phyloP scores from a whole-genome alignment of 2,113 vertebrate species.

The Percina caprodes region DNA sequence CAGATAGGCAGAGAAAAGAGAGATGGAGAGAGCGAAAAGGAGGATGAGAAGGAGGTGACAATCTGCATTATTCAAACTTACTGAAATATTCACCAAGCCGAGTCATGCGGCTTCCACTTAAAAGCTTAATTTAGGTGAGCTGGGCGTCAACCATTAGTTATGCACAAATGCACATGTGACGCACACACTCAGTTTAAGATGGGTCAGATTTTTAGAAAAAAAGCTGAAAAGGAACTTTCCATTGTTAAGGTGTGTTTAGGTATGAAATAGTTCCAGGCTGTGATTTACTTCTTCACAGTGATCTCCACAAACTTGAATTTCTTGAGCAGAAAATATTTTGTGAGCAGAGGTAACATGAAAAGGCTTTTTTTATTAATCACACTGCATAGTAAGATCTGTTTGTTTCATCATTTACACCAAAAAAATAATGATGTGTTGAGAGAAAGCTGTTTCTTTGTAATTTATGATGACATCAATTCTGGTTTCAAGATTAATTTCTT shows the following conservation, averaged over 20 bases:
- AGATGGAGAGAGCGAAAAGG: slow-evolving; percentile 14
- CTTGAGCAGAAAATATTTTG: neutral
- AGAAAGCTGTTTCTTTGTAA: neutral
- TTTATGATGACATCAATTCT: neutral
- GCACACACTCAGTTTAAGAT: slow-evolving; percentile 43
- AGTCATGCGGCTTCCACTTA: slow-evolving; percentile 72
- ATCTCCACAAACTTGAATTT: neutral
- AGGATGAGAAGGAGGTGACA: slow-evolving; percentile 71
- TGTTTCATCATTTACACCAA: neutral
- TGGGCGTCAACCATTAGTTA: slow-evolving; percentile 72
- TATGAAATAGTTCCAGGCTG: neutral
- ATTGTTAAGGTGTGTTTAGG: slow-evolving; percentile 42
- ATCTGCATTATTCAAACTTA: slow-evolving; percentile 82
- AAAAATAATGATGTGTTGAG: neutral
- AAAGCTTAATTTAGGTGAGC: slow-evolving; percentile 78
- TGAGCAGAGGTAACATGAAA: neutral
- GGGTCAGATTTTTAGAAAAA: slow-evolving; percentile 22
- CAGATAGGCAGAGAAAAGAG: slow-evolving; percentile 45
- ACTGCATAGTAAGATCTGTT: neutral
- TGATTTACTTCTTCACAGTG: neutral
- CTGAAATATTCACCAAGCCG: slow-evolving; percentile 79
- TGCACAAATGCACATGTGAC: slow-evolving; percentile 77
- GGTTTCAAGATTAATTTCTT: neutral
- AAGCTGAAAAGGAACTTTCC: slow-evolving; percentile 52
- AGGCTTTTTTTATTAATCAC: neutral